Base-by-base conservation (phyloP, 2,888 invertebrate genomes). In the Dicyrtomina minuta region DNA sequence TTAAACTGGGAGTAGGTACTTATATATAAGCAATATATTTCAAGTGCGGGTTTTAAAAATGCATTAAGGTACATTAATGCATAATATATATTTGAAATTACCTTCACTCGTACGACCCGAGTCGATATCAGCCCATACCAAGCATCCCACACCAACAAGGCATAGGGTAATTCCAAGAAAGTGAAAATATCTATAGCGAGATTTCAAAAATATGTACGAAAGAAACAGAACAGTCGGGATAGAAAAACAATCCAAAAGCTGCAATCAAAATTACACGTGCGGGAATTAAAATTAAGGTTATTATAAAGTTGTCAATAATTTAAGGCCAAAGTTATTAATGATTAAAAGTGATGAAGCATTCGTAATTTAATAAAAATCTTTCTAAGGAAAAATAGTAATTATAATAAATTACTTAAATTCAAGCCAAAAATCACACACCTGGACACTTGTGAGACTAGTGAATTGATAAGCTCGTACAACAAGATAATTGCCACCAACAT, bases 401-500 rank as follows among this genome's bases (percentile, higher is more conserved):
- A n/a, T n/a, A n/a, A n/a, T n/a, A n/a, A n/a, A n/a, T n/a, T n/a
- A n/a, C n/a, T n/a, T n/a, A n/a, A n/a, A n/a, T n/a, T n/a, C n/a
- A n/a, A n/a, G n/a, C n/a, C n/a, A n/a, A n/a, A n/a, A n/a, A n/a
- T n/a, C n/a, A n/a, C 6, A 69, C 79, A 89, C 89, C 86, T 89
- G 89, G 75, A 89, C 87, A 79, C 88, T 89, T 55, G 88, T 88
- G 68, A 90, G 83, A 72, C 88, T 89, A 12, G 90, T 90, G 80
- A 86, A 89, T 78, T 87, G 87, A 82, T 92, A 93, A 0, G 93
- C 91, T 80, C 89, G 87, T 17, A 92, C 90, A 72, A 93, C 85
- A 72, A 93, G 83, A 81, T 89, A 93, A 80, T 90, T 90, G 6
- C 92, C 92, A 83, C 92, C 91, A n/a, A 93, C 92, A 80, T 93